Base-by-base conservation (phyloP, 2,797 vertebrate species). In the Acomys russatus region DNA sequence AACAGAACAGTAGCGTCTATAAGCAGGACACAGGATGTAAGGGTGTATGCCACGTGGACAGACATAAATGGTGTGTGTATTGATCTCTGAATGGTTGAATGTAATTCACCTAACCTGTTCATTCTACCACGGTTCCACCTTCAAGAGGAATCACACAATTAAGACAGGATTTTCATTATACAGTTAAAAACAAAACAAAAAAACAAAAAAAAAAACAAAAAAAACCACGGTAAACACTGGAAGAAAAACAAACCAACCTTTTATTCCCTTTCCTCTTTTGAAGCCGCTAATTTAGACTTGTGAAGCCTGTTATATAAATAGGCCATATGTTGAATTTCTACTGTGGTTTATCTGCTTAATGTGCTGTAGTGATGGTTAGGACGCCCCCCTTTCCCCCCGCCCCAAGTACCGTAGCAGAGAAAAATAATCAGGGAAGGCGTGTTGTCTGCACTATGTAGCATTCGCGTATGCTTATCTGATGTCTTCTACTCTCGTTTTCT, bases 221-320 rank as follows among this genome's bases (percentile, higher is more conserved):
- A 44, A 3, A 44, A 3, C 3, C 44, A 44, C 44, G 44, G 82
- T 77, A 94, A 76, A 91, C 70, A n/a, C 84, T 88, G 12, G 66
- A 91, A 94, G 12, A 56, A 91, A 93, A 56, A 56, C 9, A 94
- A 95, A 71, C 63, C 96, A 95, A 85, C 82, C 54, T 89, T 90
- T 64, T 35, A 8, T 71, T 56, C 30, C 63, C 38, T 89, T 90
- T 56, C 49, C 44, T 89, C 83, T 95, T 94, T 88, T 94, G 66
- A 94, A 94, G 92, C 91, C 80, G 78, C 95, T 96, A 92, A 97
- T 97, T 96, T 96, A 80, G 93, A 96, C 79, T 95, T 88, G 51
- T 76, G 88, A 94, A 90, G 83, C 92, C 92, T 94, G 93, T 94
- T 97, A 96, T 95, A 90, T 96, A 97, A 97, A 97, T 95, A 97